A percentile compares a stretch with the other conserved stretches of the same genome.
phyloP scores from a whole-genome alignment of 2,888 invertebrate genomes.

The Zhengitettix transpicula region DNA sequence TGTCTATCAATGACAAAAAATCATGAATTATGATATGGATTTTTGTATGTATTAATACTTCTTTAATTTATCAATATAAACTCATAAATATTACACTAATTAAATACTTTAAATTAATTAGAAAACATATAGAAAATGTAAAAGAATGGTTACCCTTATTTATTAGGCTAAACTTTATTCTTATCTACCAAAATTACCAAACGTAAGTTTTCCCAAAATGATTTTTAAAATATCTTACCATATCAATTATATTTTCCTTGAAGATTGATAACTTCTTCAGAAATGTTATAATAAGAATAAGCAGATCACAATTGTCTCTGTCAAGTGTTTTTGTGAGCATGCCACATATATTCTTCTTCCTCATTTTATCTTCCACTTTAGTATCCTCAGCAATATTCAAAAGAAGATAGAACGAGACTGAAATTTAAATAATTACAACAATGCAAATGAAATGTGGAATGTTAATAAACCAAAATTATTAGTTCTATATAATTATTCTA shows the following conservation, averaged over 20 bases:
- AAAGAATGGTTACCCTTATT: too few relatives aligned
- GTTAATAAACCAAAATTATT: too few relatives aligned
- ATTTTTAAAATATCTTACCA: slow-evolving; percentile 34
- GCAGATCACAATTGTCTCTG: slow-evolving; percentile 73
- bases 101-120: too few relatives aligned
- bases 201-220: background rate
- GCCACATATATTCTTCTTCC: slow-evolving; percentile 77
- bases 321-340: slow-evolving; percentile 78
- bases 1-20: too few relatives aligned
- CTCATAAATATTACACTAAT: too few relatives aligned
- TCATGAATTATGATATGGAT: too few relatives aligned
- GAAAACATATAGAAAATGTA: too few relatives aligned
- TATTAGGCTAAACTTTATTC: too few relatives aligned
- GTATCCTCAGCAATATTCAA: slow-evolving; percentile 92
- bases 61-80: too few relatives aligned
- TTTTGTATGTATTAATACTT: too few relatives aligned
- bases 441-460: too few relatives aligned
- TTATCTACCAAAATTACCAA: background rate
- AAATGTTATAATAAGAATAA: slow-evolving; percentile 82
- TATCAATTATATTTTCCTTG: slow-evolving; percentile 83
- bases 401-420: slow-evolving; percentile 80
- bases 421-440: slow-evolving; percentile 7
- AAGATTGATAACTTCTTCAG: slow-evolving; percentile 89
- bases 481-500: too few relatives aligned
- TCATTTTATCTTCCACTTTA: slow-evolving; percentile 93